Base-by-base conservation (phyloP, 2,888 invertebrate species). In the Salticus scenicus region DNA sequence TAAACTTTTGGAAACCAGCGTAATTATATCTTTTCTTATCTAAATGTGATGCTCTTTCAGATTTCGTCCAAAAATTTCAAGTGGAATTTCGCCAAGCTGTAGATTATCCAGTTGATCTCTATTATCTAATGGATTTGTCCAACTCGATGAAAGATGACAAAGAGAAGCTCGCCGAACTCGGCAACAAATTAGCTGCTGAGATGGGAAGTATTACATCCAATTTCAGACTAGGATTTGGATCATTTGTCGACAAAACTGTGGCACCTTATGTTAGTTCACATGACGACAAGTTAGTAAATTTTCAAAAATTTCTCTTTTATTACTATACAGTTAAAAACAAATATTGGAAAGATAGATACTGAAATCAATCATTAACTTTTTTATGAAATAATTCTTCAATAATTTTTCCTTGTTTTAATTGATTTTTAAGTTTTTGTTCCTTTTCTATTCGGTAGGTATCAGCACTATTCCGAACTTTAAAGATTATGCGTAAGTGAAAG, bases 131-230 rank as follows among this genome's bases (percentile, higher is more conserved):
- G 99, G 99, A 99, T 92, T 93, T 99, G 90, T 98, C 98, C 90
- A 96, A 98, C 92, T 99, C 99, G 77, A 99, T 99, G 99, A 95
- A 95, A 90, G 99, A 99, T 91, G 99, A 99, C 91, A 99, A 99
- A 90, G 95, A 96, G 88, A 98, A 98, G 90, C 93, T 99, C 41
- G 98, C 98, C 24, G 93, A 93, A 17, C 92, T 98, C 85, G 88
- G 89, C n/a, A 86, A 89, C 70, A 63, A 84, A 64, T 47, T 89
- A 63, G 91, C 91, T 0, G 88, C 88, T 5, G 88, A 96, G 70
- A 98, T 98, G 98, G 94, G 94, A 89, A 95, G 95, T 89, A 96
- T 98, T 88, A 98, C 98, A 0, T 95, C 95, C 0, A 97, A 98
- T 91, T 98, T 98, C 92, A 94, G 95, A 88, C 93, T 98, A 51